phyloP scores from a whole-genome alignment of 2,113 vertebrate genomes.

The Xiphias gladius region DNA sequence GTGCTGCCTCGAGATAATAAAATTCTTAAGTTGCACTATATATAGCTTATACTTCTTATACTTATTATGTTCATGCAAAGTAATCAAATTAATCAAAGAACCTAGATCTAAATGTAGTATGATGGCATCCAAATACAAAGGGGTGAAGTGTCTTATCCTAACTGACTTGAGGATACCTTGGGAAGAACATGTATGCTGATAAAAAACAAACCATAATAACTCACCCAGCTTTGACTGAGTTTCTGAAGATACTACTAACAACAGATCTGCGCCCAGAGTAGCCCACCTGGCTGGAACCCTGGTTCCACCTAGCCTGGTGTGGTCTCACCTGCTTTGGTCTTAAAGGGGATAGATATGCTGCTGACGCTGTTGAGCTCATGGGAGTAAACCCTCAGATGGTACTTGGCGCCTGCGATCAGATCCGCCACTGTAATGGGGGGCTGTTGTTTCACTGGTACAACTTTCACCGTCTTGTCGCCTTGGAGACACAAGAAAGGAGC shows the following conservation, averaged over 20 bases:
- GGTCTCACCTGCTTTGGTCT: constrained; percentile 97
- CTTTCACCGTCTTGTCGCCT: constrained; percentile 93
- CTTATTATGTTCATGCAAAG: no score
- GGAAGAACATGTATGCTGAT: constrained; percentile 3
- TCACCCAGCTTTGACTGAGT: constrained; percentile 22
- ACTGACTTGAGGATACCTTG: not conserved
- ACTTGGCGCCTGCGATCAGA: constrained; percentile 92
- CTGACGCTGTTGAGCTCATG: constrained; percentile 90
- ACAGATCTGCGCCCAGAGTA: constrained; percentile 24
- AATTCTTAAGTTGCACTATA: no score
- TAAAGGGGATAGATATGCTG: constrained; percentile 92
- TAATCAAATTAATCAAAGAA: no score
- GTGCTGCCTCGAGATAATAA: no score
- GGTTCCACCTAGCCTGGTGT: constrained; percentile 56
- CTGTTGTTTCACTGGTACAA: constrained; percentile 88
- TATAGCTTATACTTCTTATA: no score
- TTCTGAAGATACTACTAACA: constrained; percentile 17
- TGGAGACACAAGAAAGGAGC: constrained; percentile 85
- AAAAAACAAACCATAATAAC: constrained; percentile 20
- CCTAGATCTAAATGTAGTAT: not conserved
- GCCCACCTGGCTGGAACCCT: constrained; percentile 44
- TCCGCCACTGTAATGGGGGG: constrained; percentile 90
- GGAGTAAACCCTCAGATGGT: constrained; percentile 96
- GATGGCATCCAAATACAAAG: not conserved
- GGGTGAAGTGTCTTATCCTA: not conserved